phyloP scores from a whole-genome alignment of 1,140 invertebrate species.

The Phymastichus coffea region DNA sequence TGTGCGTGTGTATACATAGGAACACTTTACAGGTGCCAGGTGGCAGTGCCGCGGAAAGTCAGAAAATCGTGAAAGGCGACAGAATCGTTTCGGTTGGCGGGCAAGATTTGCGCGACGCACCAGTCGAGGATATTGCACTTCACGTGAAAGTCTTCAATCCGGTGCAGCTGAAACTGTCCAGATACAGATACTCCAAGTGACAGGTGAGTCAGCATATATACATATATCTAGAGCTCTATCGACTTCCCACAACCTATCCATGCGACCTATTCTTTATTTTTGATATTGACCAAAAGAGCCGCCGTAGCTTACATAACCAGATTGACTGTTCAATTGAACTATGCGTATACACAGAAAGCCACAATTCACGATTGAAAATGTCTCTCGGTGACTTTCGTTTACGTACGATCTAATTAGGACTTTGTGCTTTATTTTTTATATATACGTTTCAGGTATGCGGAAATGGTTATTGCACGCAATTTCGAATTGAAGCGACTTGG shows the following conservation, averaged over 20 bases:
- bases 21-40: slow-evolving; percentile 82
- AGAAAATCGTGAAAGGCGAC: slow-evolving; percentile 89
- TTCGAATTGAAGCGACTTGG: too few relatives aligned
- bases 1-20: too few relatives aligned
- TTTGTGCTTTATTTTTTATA: too few relatives aligned
- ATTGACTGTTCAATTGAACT: too few relatives aligned
- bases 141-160: slow-evolving; percentile 52
- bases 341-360: too few relatives aligned
- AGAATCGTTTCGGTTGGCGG: slow-evolving; percentile 88
- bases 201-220: slow-evolving; percentile 32
- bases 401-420: too few relatives aligned
- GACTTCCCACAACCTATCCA: not conserved
- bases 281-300: too few relatives aligned
- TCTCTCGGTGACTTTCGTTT: too few relatives aligned
- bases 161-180: slow-evolving; percentile 49
- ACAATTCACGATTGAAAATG: too few relatives aligned
- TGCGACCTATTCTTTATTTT: not conserved
- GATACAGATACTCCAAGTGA: slow-evolving; percentile 49
- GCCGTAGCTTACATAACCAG: too few relatives aligned
- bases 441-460: too few relatives aligned
- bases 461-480: too few relatives aligned
- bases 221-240: not conserved
- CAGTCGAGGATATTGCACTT: slow-evolving; percentile 71
- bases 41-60: slow-evolving; percentile 88
- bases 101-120: slow-evolving; percentile 77